These are phyloP conservation scores for Macaria notata DNA, from an alignment of 2,888 invertebrate genomes.

Conservation along the genomic window DNA sequence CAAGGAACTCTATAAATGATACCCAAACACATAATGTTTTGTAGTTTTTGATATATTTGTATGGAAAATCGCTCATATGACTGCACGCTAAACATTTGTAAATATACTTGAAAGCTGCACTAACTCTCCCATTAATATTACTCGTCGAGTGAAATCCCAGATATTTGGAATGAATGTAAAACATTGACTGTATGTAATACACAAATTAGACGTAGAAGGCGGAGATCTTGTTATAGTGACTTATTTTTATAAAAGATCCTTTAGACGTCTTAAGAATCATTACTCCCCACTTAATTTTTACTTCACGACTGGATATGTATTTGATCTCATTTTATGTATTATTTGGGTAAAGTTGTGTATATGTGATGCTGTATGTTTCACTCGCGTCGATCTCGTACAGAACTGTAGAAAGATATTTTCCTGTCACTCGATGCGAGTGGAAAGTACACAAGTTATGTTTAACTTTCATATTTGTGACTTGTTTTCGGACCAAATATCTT, in stretches of 20 bases:
- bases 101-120: constrained; percentile 26
- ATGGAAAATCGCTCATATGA: too few relatives aligned
- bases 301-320: constrained; percentile 62
- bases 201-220: constrained; percentile 26
- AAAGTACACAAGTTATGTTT: constrained; percentile 36
- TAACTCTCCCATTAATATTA: constrained; percentile 9
- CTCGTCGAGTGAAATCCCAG: constrained; percentile 3
- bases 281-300: constrained; percentile 50
- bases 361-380: constrained; percentile 25
- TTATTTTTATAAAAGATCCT: constrained; percentile 46
- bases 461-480: constrained; percentile 24
- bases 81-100: constrained; percentile 22
- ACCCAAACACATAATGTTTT: too few relatives aligned
- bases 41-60: too few relatives aligned
- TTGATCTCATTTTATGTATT: constrained; percentile 77
- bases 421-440: constrained; percentile 19
- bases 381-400: constrained; percentile 16
- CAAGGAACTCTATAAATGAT: too few relatives aligned
- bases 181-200: constrained; percentile 30
- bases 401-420: constrained; percentile 1
- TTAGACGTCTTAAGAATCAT: constrained; percentile 52
- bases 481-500: constrained; percentile 64
- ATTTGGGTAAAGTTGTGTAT: constrained; percentile 44
- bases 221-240: constrained; percentile 26
- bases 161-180: constrained; percentile 27